These are phyloP conservation scores for Sarcophilus harrisii DNA, from an alignment of 2,797 vertebrate species.

Conservation along the genomic window DNA sequence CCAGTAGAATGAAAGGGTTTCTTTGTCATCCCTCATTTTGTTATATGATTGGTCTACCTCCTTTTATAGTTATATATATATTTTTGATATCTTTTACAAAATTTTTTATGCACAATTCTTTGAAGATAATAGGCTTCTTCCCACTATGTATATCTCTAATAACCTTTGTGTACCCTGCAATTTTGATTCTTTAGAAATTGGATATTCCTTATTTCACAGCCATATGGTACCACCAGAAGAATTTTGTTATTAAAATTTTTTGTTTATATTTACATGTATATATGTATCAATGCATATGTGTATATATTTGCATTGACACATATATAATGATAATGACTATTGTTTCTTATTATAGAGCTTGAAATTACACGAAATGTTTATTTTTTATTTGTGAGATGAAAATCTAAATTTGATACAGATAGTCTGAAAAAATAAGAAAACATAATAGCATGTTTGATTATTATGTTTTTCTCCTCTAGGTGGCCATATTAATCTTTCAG, in stretches of 20 bases:
- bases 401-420: constrained; percentile 17
- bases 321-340: background rate
- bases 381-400: background rate
- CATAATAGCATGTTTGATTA: constrained; percentile 65
- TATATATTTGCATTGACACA: background rate
- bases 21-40: background rate
- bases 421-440: constrained; percentile 53
- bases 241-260: background rate
- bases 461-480: constrained; percentile 85
- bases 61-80: background rate
- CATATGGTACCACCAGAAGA: background rate
- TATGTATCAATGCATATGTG: background rate
- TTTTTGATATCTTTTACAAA: background rate
- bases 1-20: background rate
- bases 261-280: background rate
- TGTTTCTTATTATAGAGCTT: background rate
- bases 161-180: background rate
- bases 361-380: background rate
- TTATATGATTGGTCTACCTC: background rate
- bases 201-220: background rate
- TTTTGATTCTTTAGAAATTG: background rate
- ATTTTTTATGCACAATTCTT: background rate
- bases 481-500: constrained; percentile 85
- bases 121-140: background rate
- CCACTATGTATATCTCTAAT: background rate